Evolutionary conservation across 2,888 invertebrate genomes (phyloP).

Genomic region (Zygaena filipendulae): DNA sequence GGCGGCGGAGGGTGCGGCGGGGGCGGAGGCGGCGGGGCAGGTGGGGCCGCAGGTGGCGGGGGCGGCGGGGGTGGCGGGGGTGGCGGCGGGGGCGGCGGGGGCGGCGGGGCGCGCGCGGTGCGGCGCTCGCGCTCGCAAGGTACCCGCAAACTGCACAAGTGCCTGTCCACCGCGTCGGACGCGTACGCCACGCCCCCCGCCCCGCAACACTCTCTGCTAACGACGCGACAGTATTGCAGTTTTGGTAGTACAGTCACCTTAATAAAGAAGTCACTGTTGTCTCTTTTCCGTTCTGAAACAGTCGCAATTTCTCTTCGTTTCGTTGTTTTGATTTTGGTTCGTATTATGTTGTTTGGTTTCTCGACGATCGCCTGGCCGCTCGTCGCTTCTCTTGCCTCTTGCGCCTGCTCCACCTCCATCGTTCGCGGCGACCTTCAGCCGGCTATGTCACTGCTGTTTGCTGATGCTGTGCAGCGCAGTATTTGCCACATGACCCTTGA

Average conservation of each 20-base stretch:
- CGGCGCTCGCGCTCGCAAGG: constrained; percentile 94
- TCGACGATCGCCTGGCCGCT: constrained; percentile 16
- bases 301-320: constrained; percentile 54
- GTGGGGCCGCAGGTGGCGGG: constrained; percentile 27
- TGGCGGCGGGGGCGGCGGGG: constrained; percentile 17
- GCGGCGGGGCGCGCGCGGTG: constrained; percentile 46
- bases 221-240: constrained; percentile 94
- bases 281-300: constrained; percentile 51
- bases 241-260: constrained; percentile 91
- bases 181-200: constrained; percentile 74
- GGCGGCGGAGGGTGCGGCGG: constrained; percentile 60
- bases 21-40: constrained; percentile 48
- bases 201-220: constrained; percentile 76
- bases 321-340: constrained; percentile 24
- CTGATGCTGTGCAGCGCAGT: no score
- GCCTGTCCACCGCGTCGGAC: constrained; percentile 89
- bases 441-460: no score
- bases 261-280: constrained; percentile 41
- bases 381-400: constrained; percentile 11
- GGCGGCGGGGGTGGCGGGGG: constrained; percentile 20
- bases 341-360: constrained; percentile 22
- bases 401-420: constrained; percentile 4
- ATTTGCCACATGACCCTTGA: no score
- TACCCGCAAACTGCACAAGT: constrained; percentile 93
- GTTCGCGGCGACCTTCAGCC: constrained; percentile 4